These are phyloP conservation scores for Fragum whitleyi DNA, from an alignment of 2,888 invertebrate species.

Conservation along the genomic window DNA sequence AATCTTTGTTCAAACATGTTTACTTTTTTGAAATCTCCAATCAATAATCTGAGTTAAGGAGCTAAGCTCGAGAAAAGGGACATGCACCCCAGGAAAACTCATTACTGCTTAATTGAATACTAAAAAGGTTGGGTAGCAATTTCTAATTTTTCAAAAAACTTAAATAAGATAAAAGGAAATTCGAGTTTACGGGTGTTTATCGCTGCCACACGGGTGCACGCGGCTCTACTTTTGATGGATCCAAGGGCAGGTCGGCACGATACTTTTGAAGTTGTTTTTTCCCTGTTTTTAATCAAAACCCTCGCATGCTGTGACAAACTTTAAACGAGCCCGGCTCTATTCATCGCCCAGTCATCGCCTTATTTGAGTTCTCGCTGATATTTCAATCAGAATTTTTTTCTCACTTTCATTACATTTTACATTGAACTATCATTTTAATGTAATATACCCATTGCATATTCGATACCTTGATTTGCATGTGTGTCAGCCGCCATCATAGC, in stretches of 20 bases:
- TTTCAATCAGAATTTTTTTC: constrained; percentile 10
- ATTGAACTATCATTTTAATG: background rate
- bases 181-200: constrained; percentile 8
- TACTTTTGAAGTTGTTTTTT: constrained; percentile 31
- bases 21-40: too few relatives aligned
- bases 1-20: too few relatives aligned
- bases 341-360: background rate
- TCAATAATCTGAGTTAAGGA: background rate
- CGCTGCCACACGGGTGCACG: constrained; percentile 2
- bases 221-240: constrained; percentile 3
- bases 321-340: background rate
- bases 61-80: background rate
- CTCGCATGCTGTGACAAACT: constrained; percentile 2
- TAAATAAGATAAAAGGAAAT: constrained; percentile 20
- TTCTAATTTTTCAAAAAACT: constrained; percentile 8
- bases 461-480: too few relatives aligned
- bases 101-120: constrained; percentile 25
- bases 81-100: constrained; percentile 14
- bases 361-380: background rate
- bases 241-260: constrained; percentile 1
- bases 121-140: constrained; percentile 22
- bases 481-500: too few relatives aligned
- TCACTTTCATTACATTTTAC: background rate
- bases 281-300: constrained; percentile 19
- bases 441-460: background rate